Conservation (phyloP, 2,113 vertebrate genomes). For the Dicentrarchus labrax region DNA sequence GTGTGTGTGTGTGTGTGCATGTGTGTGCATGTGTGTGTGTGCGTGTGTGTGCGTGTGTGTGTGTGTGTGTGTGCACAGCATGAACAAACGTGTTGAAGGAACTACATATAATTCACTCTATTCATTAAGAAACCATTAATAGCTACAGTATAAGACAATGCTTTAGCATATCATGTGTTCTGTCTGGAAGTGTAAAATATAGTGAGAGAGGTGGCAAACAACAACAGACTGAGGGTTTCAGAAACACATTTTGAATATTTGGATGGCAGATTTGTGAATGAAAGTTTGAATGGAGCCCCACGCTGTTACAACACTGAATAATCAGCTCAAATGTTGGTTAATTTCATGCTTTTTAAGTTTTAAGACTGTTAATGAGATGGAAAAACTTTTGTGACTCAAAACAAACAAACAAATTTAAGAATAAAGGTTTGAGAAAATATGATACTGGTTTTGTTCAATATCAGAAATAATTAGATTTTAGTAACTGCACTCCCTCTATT, state of each 20-base stretch:
- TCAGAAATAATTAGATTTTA: background rate
- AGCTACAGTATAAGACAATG: background rate
- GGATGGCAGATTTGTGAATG: background rate
- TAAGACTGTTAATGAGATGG: no score
- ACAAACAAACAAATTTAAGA: background rate
- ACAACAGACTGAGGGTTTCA: background rate
- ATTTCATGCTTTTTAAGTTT: no score
- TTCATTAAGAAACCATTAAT: background rate
- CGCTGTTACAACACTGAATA: background rate
- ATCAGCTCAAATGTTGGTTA: background rate
- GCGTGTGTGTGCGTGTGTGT: background rate
- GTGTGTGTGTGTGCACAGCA: background rate
- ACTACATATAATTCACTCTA: background rate
- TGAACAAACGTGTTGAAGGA: background rate
- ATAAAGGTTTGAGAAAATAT: background rate
- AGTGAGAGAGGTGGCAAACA: background rate
- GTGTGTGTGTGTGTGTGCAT: conserved; percentile 12
- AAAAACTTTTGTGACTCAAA: background rate
- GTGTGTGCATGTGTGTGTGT: conserved; percentile 11
- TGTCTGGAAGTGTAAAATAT: background rate
- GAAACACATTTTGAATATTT: background rate
- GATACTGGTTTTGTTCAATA: background rate
- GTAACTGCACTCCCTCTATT: background rate
- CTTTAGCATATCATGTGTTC: background rate
- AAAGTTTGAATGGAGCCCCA: background rate